Evolutionary conservation across 2,888 invertebrate species (phyloP), one percentile per base, ranked within the genome.

Genomic region (Apomyelois bistriatella): DNA sequence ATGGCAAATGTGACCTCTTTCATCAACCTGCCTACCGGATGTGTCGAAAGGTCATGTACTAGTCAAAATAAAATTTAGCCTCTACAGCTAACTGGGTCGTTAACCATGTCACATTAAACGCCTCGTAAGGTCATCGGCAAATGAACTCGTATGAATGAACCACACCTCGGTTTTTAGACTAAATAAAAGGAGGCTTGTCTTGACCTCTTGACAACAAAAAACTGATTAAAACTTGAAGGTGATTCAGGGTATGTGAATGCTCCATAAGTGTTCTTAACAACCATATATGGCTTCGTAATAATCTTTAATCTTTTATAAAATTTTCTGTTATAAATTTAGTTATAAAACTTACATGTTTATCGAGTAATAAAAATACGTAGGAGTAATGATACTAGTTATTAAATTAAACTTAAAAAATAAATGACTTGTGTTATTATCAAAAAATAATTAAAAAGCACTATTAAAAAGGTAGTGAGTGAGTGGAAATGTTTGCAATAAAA

Each of bases 101-200:
- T 53, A 48, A 13, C 54, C 56, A 63, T 65, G 69, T 69, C 66
- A 63, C 57, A 56, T 56, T 58, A 55, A 40, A 58, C 58, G 56
- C 55, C 52, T n/a, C 35, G 28, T 30, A 67, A 71, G 72, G 72
- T 69, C 66, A 61, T 54, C 64, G 63, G 66, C 66, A 65, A 65
- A 61, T 65, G 65, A 68, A 69, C 68, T 65, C 61, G 62, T 30
- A 64, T 69, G 68, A 69, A 68, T 68, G 61, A 52, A 17, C 56
- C 48, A 53, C 15, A 40, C 16, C 40, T 40, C 12, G 12, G 43
- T 28, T 40, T 30, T 32, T 49, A 49, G 30, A 38, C 28, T 40
- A 49, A 22, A 40, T 38, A 40, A 1, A 40, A 3, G 10, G 13
- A 6, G 12, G 36, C 12, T 37, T 22, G 32, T 32, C 32, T 32